A percentile compares a stretch with the other conserved stretches of the same genome.
Conservation (phyloP, 2,888 invertebrate genomes). For the Acrobasis suavella region DNA sequence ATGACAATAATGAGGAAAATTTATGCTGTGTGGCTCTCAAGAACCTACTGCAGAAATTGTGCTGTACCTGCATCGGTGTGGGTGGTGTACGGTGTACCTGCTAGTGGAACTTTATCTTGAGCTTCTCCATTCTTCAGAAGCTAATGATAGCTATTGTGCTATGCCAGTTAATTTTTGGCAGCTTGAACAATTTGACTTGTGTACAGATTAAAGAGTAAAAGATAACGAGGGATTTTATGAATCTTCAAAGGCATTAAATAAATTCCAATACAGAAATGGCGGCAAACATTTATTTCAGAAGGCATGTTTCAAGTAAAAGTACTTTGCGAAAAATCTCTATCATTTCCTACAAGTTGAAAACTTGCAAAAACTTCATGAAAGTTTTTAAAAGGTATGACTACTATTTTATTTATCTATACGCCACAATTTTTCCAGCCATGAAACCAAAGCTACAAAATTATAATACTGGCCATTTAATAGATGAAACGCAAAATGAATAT, state of each 20-base stretch:
- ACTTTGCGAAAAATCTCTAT: background rate
- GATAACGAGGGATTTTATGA: no score
- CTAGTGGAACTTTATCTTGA: no score
- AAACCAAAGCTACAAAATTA: slow-evolving; percentile 4
- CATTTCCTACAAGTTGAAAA: background rate
- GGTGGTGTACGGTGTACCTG: no score
- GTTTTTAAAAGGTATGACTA: slow-evolving; percentile 5
- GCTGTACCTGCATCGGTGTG: no score
- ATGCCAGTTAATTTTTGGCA: no score
- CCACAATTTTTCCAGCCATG: slow-evolving; percentile 48
- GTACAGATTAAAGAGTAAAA: background rate
- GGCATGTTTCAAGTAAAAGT: background rate
- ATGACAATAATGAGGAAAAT: no score
- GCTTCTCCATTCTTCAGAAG: no score
- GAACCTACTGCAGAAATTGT: no score
- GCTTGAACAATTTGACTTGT: background rate
- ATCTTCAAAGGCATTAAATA: no score
- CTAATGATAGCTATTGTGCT: no score
- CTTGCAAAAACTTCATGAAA: background rate
- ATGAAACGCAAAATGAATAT: slow-evolving; percentile 11
- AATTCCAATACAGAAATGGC: no score
- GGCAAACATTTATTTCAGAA: background rate
- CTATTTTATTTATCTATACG: slow-evolving; percentile 3
- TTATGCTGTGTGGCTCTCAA: no score
- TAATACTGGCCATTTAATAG: slow-evolving; percentile 20